phyloP scores from a whole-genome alignment of 2,797 vertebrate species.

The Poecilia gillii region DNA sequence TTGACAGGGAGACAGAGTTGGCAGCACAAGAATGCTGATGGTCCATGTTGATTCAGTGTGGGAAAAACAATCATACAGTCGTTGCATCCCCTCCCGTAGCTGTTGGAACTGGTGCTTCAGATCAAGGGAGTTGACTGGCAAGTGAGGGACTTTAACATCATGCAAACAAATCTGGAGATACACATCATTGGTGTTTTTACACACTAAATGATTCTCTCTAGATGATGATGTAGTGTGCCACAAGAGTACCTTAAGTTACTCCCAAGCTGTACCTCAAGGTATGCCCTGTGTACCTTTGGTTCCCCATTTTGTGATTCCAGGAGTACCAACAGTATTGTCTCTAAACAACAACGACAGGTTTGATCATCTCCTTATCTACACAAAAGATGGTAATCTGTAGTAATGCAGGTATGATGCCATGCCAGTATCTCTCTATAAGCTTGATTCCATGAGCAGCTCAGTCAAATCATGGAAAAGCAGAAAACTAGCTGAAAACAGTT shows the following conservation, averaged over 20 bases:
- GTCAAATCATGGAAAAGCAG: neutral
- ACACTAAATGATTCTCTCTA: neutral
- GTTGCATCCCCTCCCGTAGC: neutral
- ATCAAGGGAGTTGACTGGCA: neutral
- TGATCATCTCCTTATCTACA: neutral
- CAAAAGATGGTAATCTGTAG: neutral
- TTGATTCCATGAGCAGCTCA: neutral
- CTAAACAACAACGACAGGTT: neutral
- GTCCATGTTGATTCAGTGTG: no score
- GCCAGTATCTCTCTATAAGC: neutral
- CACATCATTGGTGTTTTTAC: neutral
- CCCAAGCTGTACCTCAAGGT: neutral
- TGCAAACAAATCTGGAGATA: neutral
- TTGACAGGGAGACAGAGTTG: neutral
- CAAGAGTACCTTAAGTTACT: neutral
- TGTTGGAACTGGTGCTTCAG: neutral
- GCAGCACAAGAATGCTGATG: neutral
- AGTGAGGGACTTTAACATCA: neutral
- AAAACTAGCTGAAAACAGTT: neutral
- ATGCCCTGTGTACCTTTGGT: neutral
- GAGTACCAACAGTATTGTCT: neutral
- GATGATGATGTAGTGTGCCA: neutral
- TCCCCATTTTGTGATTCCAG: neutral
- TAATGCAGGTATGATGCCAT: neutral
- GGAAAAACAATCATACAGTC: neutral